phyloP scores from a whole-genome alignment of 2,113 vertebrate species.

The Cyrtonyx montezumae region DNA sequence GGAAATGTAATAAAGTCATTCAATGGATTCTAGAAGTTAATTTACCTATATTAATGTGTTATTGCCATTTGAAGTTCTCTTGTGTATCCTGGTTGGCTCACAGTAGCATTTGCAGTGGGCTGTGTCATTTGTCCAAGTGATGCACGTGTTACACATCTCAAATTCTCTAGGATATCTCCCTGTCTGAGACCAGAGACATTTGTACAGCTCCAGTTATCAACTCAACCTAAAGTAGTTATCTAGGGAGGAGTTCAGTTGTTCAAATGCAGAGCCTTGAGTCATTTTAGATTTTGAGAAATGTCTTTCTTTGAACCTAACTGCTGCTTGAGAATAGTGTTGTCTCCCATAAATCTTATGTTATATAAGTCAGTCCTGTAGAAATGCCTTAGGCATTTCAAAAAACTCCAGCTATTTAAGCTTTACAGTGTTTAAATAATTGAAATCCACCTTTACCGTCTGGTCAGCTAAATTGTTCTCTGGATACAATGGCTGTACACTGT shows the following conservation, averaged over 20 bases:
- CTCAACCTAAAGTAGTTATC: neutral
- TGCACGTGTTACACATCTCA: neutral
- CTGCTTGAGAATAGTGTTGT: neutral
- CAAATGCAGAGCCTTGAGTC: neutral
- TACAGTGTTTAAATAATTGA: neutral
- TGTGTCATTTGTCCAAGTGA: neutral
- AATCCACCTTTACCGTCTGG: neutral
- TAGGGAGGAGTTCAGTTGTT: neutral
- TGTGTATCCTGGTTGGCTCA: neutral
- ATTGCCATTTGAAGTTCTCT: neutral
- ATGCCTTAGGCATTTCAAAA: neutral
- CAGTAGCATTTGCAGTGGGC: neutral
- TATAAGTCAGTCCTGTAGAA: neutral
- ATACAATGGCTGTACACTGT: neutral
- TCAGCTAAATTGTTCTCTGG: neutral
- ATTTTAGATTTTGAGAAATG: neutral
- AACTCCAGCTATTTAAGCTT: neutral
- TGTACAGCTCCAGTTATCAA: neutral
- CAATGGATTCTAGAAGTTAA: neutral
- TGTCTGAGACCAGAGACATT: neutral
- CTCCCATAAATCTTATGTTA: neutral
- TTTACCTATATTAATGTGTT: neutral
- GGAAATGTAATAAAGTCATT: neutral
- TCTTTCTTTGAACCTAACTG: neutral
- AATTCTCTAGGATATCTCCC: neutral